Evolutionary conservation across 1,140 invertebrate genomes (phyloP), one percentile per base, ranked within the genome.

Genomic region (Himalopsyche phryganea): DNA sequence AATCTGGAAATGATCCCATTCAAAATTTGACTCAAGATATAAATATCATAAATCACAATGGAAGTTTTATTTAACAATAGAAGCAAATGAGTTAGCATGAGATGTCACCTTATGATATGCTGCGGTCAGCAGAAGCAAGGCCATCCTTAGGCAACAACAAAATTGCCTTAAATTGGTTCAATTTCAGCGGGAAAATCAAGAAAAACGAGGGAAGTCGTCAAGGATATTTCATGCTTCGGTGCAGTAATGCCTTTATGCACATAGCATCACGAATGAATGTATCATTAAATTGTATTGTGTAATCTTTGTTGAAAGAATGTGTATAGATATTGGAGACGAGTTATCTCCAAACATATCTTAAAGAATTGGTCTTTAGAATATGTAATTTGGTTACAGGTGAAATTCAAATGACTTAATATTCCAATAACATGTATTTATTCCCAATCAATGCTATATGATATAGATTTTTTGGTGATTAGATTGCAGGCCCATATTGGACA

Each of bases 131-230:
- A 19, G 44, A 18, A 9, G 23, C 23, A 28, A 28, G 23, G 23
- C 23, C 23, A 28, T 28, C 23, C 23, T 28, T 9, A 28, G 23
- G 23, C 23, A 28, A 28, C 23, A 28, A 28, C 23, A 28, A 56
- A 56, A 56, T 56, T 48, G 53, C 6, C 45, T 40, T 17, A 56
- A 56, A 48, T 56, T 48, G 44, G 28, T 35, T 40, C 44, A 55
- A 41, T 38, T 48, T 40, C n/a, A 38, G 44, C 45, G 35, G 53
- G 53, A 56, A 56, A 28, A 28, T 28, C 23, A 5, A 28, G 23
- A 28, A 28, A 28, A 28, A 28, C 23, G 23, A 3, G 23, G 23
- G 23, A 28, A 28, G 53, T 56, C 44, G 14, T 11, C 53, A 56
- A 56, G 53, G 53, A 56, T 45, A 6, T 3, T n/a, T 23, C 53